Evolutionary conservation across 2,113 vertebrate species (phyloP), one percentile per base, ranked within the genome.

Genomic region (Ageneiosus marmoratus): DNA sequence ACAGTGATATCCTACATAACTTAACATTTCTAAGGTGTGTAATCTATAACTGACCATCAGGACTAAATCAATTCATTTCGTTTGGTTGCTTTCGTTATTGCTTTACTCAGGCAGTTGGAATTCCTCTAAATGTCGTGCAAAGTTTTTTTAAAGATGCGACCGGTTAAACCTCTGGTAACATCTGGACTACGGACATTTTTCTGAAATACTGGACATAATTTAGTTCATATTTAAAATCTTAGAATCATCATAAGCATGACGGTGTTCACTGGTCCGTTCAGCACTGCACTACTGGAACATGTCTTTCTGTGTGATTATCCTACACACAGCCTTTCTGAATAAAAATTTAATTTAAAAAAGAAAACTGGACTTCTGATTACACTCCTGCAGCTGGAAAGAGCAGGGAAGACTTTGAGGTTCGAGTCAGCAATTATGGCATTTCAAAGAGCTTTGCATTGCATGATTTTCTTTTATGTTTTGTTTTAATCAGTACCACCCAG

Each of bases 191-290:
- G 34, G 34, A 48, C 48, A 79, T 79, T 79, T 50, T 51, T 51
- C 60, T 65, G 53, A 51, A 79, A 51, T 32, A 4, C 18, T 34
- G 22, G 77, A 24, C 60, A 79, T 32, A 65, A 50, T n/a, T n/a
- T n/a, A n/a, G 58, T 50, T 79, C 58, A 79, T 65, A 79, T 67
- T 50, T 34, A 79, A 65, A 67, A 67, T 79, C 60, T 79, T 79
- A 44, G 60, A 65, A 65, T 67, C 20, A 51, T 51, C 44, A 51
- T 50, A 34, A 34, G 27, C 77, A 15, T 55, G 62, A 63, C 77
- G 1, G 18, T 13, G 51, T 22, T 79, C 77, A 44, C 27, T 20
- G 62, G 48, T 69, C 44, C 65, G 32, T 80, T 80, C 50, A 70
- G 79, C 34, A n/a, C 15, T 34, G 32, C 79, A 62, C 55, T 62